Conservation (phyloP, 2,888 invertebrate species). For the Melipona bicolor region DNA sequence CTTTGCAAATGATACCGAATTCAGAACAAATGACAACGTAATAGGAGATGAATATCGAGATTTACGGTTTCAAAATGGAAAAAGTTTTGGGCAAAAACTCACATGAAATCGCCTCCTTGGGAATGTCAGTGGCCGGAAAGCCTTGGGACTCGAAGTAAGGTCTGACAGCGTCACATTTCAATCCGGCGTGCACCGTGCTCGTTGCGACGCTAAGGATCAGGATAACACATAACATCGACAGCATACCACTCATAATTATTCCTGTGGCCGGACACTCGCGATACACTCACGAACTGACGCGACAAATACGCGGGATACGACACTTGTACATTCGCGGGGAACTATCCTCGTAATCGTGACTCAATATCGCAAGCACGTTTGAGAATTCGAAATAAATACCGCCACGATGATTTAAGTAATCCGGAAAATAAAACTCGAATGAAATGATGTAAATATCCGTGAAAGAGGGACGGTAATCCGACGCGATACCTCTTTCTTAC, state of each 20-base stretch:
- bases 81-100: constrained; percentile 75
- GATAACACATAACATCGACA: constrained; percentile 72
- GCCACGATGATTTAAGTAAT: constrained; percentile 27
- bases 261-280: constrained; percentile 53
- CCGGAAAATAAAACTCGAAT: neutral
- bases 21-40: neutral
- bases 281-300: constrained; percentile 57
- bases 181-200: constrained; percentile 72
- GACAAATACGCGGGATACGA: constrained; percentile 45
- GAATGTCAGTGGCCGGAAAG: constrained; percentile 85
- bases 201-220: constrained; percentile 74
- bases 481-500: constrained; percentile 61
- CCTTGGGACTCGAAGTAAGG: constrained; percentile 85
- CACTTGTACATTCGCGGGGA: constrained; percentile 59
- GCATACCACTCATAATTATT: constrained; percentile 72
- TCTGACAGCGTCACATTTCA: constrained; percentile 85
- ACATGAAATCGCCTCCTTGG: constrained; percentile 85
- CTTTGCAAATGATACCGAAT: neutral
- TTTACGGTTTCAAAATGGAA: neutral
- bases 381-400: constrained; percentile 2
- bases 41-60: neutral
- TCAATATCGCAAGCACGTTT: constrained; percentile 10
- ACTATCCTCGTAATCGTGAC: constrained; percentile 3
- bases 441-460: constrained; percentile 8
- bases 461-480: constrained; percentile 35